Percentiles rank a stretch among this genome's conserved stretches.
These are phyloP conservation scores for Halyomorpha halys DNA, from an alignment of 1,140 invertebrate species.

Conservation along the genomic window DNA sequence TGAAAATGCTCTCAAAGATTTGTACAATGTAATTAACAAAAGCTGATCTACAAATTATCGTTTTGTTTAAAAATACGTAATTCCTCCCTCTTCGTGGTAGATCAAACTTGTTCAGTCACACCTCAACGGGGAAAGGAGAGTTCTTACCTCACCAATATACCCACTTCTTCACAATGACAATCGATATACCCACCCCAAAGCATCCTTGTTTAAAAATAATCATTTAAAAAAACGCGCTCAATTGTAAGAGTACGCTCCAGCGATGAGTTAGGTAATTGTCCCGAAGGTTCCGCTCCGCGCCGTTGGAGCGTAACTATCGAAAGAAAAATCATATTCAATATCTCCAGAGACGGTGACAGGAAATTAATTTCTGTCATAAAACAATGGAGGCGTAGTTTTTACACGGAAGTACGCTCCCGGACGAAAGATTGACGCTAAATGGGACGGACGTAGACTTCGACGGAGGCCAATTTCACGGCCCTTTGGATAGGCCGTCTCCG, in stretches of 20 bases:
- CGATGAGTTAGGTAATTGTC: not conserved
- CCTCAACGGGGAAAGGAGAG: too few species aligned
- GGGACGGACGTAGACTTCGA: not conserved
- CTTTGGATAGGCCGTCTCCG: not conserved
- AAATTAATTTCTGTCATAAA: slow-evolving; percentile 10
- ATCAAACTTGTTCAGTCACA: too few species aligned
- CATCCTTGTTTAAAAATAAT: not conserved
- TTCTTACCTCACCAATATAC: too few species aligned
- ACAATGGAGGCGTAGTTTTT: not conserved
- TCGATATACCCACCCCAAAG: too few species aligned
- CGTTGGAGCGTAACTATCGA: slow-evolving; percentile 3
- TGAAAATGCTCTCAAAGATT: too few species aligned
- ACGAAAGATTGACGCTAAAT: not conserved
- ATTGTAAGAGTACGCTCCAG: not conserved
- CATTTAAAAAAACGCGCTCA: not conserved
- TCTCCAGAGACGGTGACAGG: slow-evolving; percentile 1
- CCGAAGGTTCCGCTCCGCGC: not conserved
- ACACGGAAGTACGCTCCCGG: slow-evolving; percentile 8
- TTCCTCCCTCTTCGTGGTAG: too few species aligned
- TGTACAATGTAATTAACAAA: too few species aligned
- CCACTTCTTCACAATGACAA: too few species aligned
- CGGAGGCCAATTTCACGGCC: slow-evolving; percentile 1
- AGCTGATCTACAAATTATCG: too few species aligned
- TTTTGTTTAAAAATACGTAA: too few species aligned
- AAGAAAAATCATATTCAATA: slow-evolving; percentile 12